A percentile compares a stretch with the other conserved stretches of the same genome.
phyloP scores from a whole-genome alignment of 2,113 vertebrate genomes.

The Mohoua ochrocephala region DNA sequence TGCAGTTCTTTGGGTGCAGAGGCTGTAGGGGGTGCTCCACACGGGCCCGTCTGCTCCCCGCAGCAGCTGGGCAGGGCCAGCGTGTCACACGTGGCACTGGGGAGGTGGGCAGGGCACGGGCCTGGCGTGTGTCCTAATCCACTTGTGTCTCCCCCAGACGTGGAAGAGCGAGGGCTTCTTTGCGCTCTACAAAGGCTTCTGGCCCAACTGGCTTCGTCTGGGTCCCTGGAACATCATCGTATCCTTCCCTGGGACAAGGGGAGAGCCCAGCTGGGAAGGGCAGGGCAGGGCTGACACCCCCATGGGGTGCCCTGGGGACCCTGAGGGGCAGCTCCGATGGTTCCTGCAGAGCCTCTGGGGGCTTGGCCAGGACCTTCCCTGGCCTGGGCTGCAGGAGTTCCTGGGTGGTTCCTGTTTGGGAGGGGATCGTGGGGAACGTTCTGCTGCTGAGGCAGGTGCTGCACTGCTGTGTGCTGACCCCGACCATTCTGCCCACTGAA shows the following conservation, averaged over 20 bases:
- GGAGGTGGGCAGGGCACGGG: background rate
- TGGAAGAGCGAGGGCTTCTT: conserved; percentile 96
- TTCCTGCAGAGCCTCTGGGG: background rate
- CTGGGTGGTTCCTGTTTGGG: background rate
- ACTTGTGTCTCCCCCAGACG: conserved; percentile 70
- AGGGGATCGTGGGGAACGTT: fast-evolving
- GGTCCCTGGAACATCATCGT: conserved; percentile 99
- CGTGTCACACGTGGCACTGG: fast-evolving
- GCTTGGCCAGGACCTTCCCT: background rate
- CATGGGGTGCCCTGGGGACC: background rate
- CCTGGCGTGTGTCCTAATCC: background rate
- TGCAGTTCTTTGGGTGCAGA: background rate
- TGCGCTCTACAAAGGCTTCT: conserved; percentile 96
- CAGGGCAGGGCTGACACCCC: background rate
- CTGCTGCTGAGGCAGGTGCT: background rate
- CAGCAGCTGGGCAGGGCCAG: fast-evolving
- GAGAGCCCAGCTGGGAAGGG: background rate
- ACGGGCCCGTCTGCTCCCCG: background rate
- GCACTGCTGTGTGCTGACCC: background rate
- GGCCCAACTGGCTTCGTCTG: conserved; percentile 96
- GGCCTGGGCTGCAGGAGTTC: background rate
- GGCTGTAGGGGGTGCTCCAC: background rate
- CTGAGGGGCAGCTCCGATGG: background rate
- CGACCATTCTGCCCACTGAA: background rate
- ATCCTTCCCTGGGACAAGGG: conserved; percentile 76